Conservation (phyloP, 2,797 vertebrate genomes). For the Aeoliscus strigatus region DNA sequence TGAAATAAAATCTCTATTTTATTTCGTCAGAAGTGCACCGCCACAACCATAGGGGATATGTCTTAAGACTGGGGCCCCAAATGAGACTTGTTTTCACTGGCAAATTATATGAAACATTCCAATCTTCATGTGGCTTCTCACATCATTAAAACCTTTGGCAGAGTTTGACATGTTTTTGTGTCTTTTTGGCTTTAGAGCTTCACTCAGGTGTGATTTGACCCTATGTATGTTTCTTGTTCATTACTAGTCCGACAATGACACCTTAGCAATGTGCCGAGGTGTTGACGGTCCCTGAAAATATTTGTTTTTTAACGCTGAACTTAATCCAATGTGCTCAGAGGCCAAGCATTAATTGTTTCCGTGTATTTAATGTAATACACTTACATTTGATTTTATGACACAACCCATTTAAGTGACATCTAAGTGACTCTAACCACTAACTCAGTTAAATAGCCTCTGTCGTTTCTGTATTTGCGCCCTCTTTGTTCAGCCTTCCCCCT, state of each 20-base stretch:
- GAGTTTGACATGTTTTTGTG: slow-evolving; percentile 9
- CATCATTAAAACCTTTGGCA: slow-evolving; percentile 51
- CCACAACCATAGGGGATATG: slow-evolving; percentile 14
- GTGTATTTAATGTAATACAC: not conserved
- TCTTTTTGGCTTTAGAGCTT: slow-evolving; percentile 25
- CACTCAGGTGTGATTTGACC: slow-evolving; percentile 46
- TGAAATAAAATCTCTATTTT: not conserved
- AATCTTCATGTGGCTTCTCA: slow-evolving; percentile 45
- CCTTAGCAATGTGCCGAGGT: slow-evolving; percentile 17
- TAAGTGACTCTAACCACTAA: slow-evolving; percentile 1
- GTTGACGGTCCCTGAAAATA: not conserved
- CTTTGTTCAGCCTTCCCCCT: slow-evolving; percentile 35
- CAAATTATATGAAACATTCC: slow-evolving; percentile 27
- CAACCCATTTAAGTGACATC: slow-evolving; percentile 2
- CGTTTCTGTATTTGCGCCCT: slow-evolving; percentile 8
- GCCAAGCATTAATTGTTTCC: not conserved
- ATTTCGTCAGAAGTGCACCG: slow-evolving; percentile 4
- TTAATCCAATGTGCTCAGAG: no score
- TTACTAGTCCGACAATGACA: slow-evolving; percentile 31
- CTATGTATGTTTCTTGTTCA: slow-evolving; percentile 20
- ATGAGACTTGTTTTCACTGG: slow-evolving; percentile 50
- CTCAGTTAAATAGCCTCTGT: slow-evolving; percentile 1
- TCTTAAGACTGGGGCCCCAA: slow-evolving; percentile 7
- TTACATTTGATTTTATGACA: slow-evolving; percentile 12
- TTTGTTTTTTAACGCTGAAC: slow-evolving; percentile 3